phyloP scores from a whole-genome alignment of 2,113 vertebrate species.

The Pluvianellus socialis region DNA sequence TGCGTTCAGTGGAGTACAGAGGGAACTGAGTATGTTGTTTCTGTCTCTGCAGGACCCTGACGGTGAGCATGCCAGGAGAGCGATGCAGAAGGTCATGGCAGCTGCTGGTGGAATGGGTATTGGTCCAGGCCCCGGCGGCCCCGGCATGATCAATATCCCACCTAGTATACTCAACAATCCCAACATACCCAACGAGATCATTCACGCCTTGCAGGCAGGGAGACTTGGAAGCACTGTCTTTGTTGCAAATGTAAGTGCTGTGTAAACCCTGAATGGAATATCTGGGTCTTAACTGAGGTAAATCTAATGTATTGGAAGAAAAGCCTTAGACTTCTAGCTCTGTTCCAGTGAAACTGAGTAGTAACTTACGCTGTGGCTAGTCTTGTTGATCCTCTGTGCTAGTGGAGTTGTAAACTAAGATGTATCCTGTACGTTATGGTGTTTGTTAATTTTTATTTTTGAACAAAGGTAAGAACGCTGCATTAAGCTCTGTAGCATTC shows the following conservation, averaged over 20 bases:
- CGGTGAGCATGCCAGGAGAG: slow-evolving; percentile 91
- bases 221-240: slow-evolving; percentile 94
- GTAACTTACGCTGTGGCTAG: not conserved
- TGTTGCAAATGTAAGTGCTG: slow-evolving; percentile 90
- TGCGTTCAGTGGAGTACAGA: accelerated
- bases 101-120: slow-evolving; percentile 80
- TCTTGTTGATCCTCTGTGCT: not conserved
- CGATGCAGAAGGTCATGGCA: slow-evolving; percentile 87
- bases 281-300: not conserved
- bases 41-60: slow-evolving; percentile 83
- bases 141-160: slow-evolving; percentile 90
- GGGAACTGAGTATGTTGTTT: not conserved
- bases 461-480: accelerated
- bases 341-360: not conserved
- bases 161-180: slow-evolving; percentile 96
- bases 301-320: not conserved
- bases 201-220: slow-evolving; percentile 94
- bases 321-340: not conserved
- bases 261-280: not conserved
- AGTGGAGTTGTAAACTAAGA: not conserved
- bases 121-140: slow-evolving; percentile 82
- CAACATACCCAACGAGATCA: slow-evolving; percentile 96
- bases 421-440: accelerated
- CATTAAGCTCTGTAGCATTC: not conserved
- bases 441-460: not conserved